These are phyloP conservation scores for Chlamydotis undulata DNA, from an alignment of 2,113 vertebrate genomes.

Conservation along the genomic window DNA sequence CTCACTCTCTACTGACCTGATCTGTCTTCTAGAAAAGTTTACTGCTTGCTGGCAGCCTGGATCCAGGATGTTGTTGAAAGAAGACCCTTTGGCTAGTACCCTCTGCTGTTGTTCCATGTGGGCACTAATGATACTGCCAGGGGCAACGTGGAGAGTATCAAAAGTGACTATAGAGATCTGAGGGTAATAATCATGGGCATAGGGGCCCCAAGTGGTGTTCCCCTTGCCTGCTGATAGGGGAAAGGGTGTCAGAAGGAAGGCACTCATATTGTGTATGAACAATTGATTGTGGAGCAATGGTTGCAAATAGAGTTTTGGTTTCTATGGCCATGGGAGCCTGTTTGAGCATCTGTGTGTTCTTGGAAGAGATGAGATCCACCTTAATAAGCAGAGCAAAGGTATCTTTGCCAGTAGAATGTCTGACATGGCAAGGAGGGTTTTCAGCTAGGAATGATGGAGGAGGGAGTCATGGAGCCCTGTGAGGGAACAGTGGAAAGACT, in stretches of 20 bases:
- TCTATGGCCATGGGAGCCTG: not conserved
- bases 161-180: not conserved
- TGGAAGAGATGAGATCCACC: not conserved
- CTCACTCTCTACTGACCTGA: not conserved
- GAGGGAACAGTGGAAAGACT: not conserved
- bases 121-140: not conserved
- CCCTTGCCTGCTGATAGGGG: not conserved
- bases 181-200: not conserved
- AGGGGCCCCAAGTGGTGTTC: not conserved
- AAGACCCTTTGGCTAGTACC: not conserved
- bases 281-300: not conserved
- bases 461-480: not conserved
- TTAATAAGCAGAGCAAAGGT: not conserved
- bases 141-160: not conserved
- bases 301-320: not conserved
- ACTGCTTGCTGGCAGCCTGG: not conserved
- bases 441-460: not conserved
- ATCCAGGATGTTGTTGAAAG: not conserved
- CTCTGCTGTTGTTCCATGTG: not conserved
- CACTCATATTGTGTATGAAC: fast-evolving
- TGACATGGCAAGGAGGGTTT: not conserved
- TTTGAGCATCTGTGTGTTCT: not conserved
- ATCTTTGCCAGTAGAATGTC: not conserved
- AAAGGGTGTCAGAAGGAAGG: not conserved
- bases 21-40: not conserved